Evolutionary conservation across 2,113 vertebrate species (phyloP).

Genomic region (Prochilodus magdalenae): DNA sequence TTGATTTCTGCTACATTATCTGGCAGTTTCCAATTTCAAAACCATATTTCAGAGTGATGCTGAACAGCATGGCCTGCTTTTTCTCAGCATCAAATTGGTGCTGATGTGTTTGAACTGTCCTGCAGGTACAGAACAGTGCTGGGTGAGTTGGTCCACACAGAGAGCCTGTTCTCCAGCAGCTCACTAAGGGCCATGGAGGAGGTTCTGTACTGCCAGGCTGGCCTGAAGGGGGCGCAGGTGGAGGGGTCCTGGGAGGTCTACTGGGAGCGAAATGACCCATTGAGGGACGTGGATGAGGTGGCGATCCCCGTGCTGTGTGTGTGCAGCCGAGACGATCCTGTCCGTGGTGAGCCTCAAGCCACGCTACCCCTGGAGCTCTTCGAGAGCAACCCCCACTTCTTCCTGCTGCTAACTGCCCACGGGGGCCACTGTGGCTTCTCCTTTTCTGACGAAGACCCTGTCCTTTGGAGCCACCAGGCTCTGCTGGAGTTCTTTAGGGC

Average conservation of each 20-base stretch:
- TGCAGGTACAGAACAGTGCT: constrained; percentile 79
- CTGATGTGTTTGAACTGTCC: constrained; percentile 35
- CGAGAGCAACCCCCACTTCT: constrained; percentile 84
- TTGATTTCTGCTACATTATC: constrained; percentile 62
- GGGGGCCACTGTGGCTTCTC: constrained; percentile 83
- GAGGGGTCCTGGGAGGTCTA: constrained; percentile 76
- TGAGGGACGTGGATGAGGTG: constrained; percentile 83
- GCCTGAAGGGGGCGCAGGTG: constrained; percentile 36
- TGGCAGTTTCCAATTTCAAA: constrained; percentile 56
- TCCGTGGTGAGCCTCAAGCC: constrained; percentile 72
- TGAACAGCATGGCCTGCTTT: constrained; percentile 44
- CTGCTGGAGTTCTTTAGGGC: constrained; percentile 82
- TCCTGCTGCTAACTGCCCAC: constrained; percentile 75
- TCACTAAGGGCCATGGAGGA: constrained; percentile 78
- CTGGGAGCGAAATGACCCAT: constrained; percentile 83
- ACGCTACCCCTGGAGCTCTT: constrained; percentile 82
- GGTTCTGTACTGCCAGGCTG: constrained; percentile 75
- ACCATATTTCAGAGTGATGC: constrained; percentile 55
- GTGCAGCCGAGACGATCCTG: constrained; percentile 79
- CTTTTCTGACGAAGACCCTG: constrained; percentile 52
- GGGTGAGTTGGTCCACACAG: constrained; percentile 71
- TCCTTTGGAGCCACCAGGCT: constrained; percentile 78
- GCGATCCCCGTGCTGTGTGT: constrained; percentile 81
- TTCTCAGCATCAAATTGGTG: constrained; percentile 41
- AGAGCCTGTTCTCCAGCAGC: constrained; percentile 75